phyloP scores from a whole-genome alignment of 2,888 invertebrate genomes.

The Drosophila testacea region DNA sequence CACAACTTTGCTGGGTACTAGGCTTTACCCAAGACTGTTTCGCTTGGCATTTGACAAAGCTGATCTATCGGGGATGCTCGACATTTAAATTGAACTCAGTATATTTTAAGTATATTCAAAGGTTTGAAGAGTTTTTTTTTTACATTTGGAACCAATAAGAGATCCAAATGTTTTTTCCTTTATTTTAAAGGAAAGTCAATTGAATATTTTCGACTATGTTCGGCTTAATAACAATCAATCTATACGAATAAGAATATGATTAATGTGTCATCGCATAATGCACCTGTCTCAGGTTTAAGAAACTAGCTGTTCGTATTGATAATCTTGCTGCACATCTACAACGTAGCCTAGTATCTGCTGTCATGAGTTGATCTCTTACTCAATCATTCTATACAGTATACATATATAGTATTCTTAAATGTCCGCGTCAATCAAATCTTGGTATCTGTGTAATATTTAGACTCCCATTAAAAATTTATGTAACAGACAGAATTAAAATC shows the following conservation, averaged over 20 bases:
- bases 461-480: not conserved
- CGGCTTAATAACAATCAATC: not conserved
- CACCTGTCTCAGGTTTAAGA: conserved; percentile 1
- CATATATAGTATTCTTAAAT: not conserved
- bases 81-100: too few relatives aligned
- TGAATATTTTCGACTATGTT: not conserved
- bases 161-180: too few relatives aligned
- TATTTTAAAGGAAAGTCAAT: not conserved
- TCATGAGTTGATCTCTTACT: conserved; percentile 2
- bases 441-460: not conserved
- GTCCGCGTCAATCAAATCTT: conserved; percentile 7
- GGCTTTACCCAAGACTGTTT: too few relatives aligned
- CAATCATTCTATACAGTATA: conserved; percentile 2
- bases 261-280: not conserved
- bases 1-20: too few relatives aligned
- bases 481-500: not conserved
- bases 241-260: not conserved
- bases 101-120: too few relatives aligned
- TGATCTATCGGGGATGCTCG: too few relatives aligned
- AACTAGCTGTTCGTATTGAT: not conserved
- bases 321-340: conserved; percentile 7
- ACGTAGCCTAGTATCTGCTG: not conserved
- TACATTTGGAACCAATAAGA: too few relatives aligned
- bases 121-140: too few relatives aligned
- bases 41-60: too few relatives aligned